These are phyloP conservation scores for Emmelina monodactyla DNA, from an alignment of 2,888 invertebrate genomes.

Conservation along the genomic window DNA sequence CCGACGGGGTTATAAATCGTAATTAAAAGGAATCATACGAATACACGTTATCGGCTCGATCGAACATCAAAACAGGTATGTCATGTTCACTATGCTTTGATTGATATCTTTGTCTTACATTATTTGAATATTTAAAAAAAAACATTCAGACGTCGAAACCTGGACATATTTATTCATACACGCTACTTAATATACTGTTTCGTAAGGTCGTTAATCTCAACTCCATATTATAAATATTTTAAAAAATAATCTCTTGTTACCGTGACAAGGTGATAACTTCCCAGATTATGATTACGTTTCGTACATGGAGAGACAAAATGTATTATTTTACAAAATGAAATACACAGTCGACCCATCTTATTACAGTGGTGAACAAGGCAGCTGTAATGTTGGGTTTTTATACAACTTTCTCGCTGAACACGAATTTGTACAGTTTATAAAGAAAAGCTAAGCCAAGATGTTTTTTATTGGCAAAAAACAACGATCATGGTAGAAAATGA, in stretches of 20 bases:
- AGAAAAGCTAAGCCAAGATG: too few relatives aligned
- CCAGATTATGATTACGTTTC: conserved; percentile 35
- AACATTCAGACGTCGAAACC: conserved; percentile 17
- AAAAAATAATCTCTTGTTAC: conserved; percentile 30
- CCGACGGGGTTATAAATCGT: conserved; percentile 26
- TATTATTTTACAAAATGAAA: conserved; percentile 22
- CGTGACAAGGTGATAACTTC: conserved; percentile 21
- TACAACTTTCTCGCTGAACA: too few relatives aligned
- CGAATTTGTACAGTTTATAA: too few relatives aligned
- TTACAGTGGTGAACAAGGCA: too few relatives aligned
- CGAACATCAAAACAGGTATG: conserved; percentile 24
- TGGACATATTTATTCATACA: conserved; percentile 24
- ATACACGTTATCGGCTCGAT: conserved; percentile 25
- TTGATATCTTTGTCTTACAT: conserved; percentile 36
- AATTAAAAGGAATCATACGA: conserved; percentile 28
- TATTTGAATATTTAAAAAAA: conserved; percentile 30
- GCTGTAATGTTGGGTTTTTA: too few relatives aligned
- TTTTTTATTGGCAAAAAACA: too few relatives aligned
- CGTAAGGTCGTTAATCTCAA: conserved; percentile 31
- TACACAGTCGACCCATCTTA: too few relatives aligned
- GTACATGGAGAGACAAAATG: conserved; percentile 20
- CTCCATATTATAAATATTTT: conserved; percentile 26
- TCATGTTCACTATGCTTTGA: conserved; percentile 27
- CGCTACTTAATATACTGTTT: conserved; percentile 34
- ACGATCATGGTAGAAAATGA: too few relatives aligned